Conservation (phyloP, 1,140 invertebrate species). For the Cylas formicarius region DNA sequence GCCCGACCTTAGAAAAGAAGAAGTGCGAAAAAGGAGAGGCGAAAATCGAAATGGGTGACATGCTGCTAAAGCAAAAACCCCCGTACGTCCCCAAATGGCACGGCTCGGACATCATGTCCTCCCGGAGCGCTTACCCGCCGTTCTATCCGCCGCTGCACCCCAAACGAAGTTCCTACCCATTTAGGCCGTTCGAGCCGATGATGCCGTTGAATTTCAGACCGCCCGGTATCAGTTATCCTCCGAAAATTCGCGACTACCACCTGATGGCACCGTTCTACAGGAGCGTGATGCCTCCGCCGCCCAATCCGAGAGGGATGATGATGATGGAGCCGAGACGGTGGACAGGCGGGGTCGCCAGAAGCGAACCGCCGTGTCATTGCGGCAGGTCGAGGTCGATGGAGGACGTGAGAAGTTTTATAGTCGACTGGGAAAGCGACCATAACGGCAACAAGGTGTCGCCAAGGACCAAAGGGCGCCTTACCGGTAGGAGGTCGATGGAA, state of each 20-base stretch:
- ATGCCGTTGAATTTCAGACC: constrained; percentile 39
- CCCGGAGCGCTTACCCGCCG: background rate
- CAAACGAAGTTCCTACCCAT: constrained; percentile 46
- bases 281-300: constrained; percentile 54
- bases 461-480: constrained; percentile 37
- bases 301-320: constrained; percentile 43
- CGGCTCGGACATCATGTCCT: constrained; percentile 42
- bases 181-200: constrained; percentile 49
- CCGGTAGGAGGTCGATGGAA: constrained; percentile 58
- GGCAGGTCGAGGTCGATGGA: constrained; percentile 56
- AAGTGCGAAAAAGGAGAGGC: no score
- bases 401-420: constrained; percentile 57
- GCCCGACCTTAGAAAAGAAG: no score
- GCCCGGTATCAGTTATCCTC: constrained; percentile 49
- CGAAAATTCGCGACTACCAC: constrained; percentile 54
- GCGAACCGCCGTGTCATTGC: constrained; percentile 49
- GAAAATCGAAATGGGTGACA: constrained; percentile 37
- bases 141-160: constrained; percentile 9
- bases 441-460: constrained; percentile 50
- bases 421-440: constrained; percentile 56
- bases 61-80: constrained; percentile 35
- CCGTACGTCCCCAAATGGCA: constrained; percentile 37
- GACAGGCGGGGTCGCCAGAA: constrained; percentile 13
- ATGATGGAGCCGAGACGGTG: constrained; percentile 41
- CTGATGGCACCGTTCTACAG: constrained; percentile 61